A percentile compares a stretch with the other conserved stretches of the same genome.
phyloP scores from a whole-genome alignment of 2,888 invertebrate genomes.

The Atrina japonica region DNA sequence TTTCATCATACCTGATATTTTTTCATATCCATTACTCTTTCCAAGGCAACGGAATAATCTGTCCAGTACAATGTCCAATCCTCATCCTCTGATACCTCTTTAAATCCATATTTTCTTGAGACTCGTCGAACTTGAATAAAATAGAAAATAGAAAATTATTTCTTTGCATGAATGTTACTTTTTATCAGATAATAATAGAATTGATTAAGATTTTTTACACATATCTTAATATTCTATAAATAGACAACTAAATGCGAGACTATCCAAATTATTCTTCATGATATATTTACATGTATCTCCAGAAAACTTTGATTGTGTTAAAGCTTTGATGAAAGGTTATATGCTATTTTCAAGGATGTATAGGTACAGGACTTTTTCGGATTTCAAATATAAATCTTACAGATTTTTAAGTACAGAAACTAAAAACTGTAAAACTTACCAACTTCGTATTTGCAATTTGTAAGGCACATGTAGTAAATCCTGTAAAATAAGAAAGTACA shows the following conservation, averaged over 20 bases:
- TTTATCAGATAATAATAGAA: background rate
- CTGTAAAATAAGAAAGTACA: slow-evolving; percentile 63
- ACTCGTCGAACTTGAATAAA: slow-evolving; percentile 85
- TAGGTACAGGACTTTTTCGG: too few species aligned
- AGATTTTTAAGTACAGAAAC: too few species aligned
- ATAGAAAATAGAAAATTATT: slow-evolving; percentile 14
- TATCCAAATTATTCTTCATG: too few species aligned
- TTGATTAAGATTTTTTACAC: background rate
- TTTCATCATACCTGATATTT: slow-evolving; percentile 87
- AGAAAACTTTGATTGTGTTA: too few species aligned
- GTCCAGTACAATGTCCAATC: slow-evolving; percentile 96
- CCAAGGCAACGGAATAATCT: slow-evolving; percentile 91
- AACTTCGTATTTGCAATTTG: slow-evolving; percentile 80
- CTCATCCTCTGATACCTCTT: slow-evolving; percentile 89
- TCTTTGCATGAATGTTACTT: too few species aligned
- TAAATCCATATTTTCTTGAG: slow-evolving; percentile 87
- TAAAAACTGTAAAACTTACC: slow-evolving; percentile 75
- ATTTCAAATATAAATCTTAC: too few species aligned
- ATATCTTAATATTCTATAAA: background rate
- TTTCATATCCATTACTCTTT: slow-evolving; percentile 94
- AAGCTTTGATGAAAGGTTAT: too few species aligned
- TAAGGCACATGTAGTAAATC: slow-evolving; percentile 75
- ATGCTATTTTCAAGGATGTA: too few species aligned
- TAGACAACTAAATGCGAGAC: too few species aligned
- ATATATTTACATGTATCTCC: too few species aligned